Conservation (phyloP, 2,797 vertebrate species). For the Potorous gilbertii region DNA sequence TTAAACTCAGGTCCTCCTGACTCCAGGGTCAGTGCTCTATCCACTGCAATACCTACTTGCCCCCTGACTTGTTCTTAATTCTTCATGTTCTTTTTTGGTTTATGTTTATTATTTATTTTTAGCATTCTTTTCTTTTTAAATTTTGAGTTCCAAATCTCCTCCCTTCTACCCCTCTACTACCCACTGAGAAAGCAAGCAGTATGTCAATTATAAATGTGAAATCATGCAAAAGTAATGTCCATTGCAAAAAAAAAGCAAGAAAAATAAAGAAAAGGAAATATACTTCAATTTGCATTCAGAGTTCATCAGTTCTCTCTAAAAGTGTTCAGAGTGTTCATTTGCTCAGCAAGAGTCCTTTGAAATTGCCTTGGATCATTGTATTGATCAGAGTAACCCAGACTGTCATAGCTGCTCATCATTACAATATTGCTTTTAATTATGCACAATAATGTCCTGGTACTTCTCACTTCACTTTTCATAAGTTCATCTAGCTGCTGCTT, state of each 20-base stretch:
- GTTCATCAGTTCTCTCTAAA: background rate
- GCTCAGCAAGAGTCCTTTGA: background rate
- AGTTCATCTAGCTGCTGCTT: background rate
- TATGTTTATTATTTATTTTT: background rate
- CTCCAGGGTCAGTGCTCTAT: background rate
- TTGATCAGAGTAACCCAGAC: background rate
- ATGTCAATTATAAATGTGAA: background rate
- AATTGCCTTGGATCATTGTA: background rate
- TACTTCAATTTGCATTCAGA: background rate
- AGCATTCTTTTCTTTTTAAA: background rate
- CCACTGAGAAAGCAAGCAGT: background rate
- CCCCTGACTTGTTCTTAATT: background rate
- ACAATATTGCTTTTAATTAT: background rate
- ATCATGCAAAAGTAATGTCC: background rate
- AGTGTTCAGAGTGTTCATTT: background rate
- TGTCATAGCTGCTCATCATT: background rate
- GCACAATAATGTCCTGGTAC: background rate
- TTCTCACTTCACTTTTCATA: background rate
- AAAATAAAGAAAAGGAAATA: background rate
- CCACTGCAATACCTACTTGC: background rate
- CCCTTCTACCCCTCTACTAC: background rate
- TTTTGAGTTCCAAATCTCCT: background rate
- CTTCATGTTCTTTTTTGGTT: background rate
- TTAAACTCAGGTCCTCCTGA: background rate
- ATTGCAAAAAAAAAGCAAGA: background rate